Conservation (phyloP, 2,888 invertebrate genomes). For the Hypena proboscidalis region DNA sequence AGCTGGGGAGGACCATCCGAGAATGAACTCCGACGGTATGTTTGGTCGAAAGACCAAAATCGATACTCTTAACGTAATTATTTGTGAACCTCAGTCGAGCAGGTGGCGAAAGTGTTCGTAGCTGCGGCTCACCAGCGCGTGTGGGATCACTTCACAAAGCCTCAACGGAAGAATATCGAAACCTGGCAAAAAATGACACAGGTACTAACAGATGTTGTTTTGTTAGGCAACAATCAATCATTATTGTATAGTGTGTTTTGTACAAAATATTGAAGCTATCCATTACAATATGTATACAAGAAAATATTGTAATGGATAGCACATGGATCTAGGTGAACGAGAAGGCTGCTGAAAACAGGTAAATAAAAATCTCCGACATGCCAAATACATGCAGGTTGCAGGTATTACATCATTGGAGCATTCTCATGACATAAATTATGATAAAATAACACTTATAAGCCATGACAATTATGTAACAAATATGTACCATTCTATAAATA, state of each 20-base stretch:
- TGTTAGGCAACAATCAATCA: conserved; percentile 15
- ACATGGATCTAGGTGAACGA: conserved; percentile 29
- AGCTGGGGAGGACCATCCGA: conserved; percentile 62
- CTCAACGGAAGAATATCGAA: conserved; percentile 99
- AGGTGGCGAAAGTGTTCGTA: conserved; percentile 99
- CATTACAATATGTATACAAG: conserved; percentile 1
- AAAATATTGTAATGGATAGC: conserved; percentile 25
- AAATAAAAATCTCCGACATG: conserved; percentile 23
- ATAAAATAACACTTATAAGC: too few species aligned
- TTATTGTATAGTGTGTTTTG: neutral
- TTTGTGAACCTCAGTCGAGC: conserved; percentile 93
- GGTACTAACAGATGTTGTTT: conserved; percentile 82
- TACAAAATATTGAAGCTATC: neutral
- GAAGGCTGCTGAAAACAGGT: conserved; percentile 49
- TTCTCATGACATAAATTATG: too few species aligned
- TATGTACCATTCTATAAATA: conserved; percentile 10
- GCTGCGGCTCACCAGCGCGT: conserved; percentile 98
- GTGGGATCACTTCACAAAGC: conserved; percentile 99
- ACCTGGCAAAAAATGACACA: conserved; percentile 98
- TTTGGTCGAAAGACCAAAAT: conserved; percentile 58
- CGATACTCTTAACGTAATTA: conserved; percentile 70
- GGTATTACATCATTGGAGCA: too few species aligned
- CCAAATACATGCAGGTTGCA: too few species aligned
- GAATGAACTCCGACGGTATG: conserved; percentile 73
- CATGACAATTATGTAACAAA: too few species aligned